Conservation (phyloP, 2,113 vertebrate genomes). For the Clinocottus analis region DNA sequence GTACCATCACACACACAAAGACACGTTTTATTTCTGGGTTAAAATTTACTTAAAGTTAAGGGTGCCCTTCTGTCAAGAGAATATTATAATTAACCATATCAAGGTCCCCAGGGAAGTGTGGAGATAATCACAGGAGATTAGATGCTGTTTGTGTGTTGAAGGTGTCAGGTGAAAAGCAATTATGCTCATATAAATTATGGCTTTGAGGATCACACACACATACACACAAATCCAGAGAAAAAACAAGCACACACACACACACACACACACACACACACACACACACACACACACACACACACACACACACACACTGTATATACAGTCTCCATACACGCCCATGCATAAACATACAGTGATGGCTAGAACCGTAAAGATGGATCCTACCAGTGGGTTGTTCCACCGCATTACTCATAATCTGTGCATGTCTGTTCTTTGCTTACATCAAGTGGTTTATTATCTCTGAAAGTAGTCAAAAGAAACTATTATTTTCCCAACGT, state of each 20-base stretch:
- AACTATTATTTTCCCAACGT: conserved; percentile 36
- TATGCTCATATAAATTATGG: conserved; percentile 45
- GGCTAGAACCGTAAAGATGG: not conserved
- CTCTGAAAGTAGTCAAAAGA: conserved; percentile 49
- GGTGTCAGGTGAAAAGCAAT: conserved; percentile 50
- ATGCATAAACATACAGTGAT: not conserved
- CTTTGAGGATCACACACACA: conserved; percentile 26
- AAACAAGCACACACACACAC: not conserved
- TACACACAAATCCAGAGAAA: not conserved
- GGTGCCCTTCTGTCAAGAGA: conserved; percentile 25
- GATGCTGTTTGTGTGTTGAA: conserved; percentile 35
- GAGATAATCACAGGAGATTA: conserved; percentile 55
- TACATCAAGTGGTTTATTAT: conserved; percentile 58
- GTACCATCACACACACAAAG: not conserved
- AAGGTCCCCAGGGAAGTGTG: conserved; percentile 25
- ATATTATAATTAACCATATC: conserved; percentile 53
- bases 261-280: not conserved
- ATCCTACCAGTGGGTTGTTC: conserved; percentile 1
- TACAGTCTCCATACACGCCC: not conserved
- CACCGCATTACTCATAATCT: conserved; percentile 51
- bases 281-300: not conserved
- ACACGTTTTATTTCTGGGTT: conserved; percentile 13
- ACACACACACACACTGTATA: no score
- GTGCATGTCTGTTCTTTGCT: conserved; percentile 46
- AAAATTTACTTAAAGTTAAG: conserved; percentile 26